A percentile compares a stretch with the other conserved stretches of the same genome.
phyloP scores from a whole-genome alignment of 2,888 invertebrate species.

The Cheilosia pagana region DNA sequence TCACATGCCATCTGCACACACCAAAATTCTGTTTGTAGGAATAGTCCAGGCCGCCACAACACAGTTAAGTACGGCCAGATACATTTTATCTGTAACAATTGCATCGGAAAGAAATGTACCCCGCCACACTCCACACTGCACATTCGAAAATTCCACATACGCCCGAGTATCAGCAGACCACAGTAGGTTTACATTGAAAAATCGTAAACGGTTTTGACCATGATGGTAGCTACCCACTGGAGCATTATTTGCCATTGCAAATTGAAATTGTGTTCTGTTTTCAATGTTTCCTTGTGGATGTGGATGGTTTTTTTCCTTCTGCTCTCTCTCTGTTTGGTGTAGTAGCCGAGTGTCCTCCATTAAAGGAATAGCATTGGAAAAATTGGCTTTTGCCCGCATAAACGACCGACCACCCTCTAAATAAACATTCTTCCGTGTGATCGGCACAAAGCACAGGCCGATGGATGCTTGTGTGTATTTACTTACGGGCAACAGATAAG shows the following conservation, averaged over 20 bases:
- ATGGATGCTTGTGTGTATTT: slow-evolving; percentile 13
- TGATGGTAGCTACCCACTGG: slow-evolving; percentile 1
- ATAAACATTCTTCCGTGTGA: slow-evolving; percentile 53
- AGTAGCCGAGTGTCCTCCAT: slow-evolving; percentile 54
- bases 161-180: slow-evolving; percentile 31
- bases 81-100: slow-evolving; percentile 69
- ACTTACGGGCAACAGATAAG: slow-evolving; percentile 59
- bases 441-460: slow-evolving; percentile 12
- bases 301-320: slow-evolving; percentile 9
- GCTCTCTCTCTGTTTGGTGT: slow-evolving; percentile 6
- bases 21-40: slow-evolving; percentile 28
- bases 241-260: slow-evolving; percentile 70
- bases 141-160: slow-evolving; percentile 54
- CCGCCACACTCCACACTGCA: background rate
- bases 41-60: slow-evolving; percentile 56
- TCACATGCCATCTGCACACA: slow-evolving; percentile 70
- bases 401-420: slow-evolving; percentile 57
- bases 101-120: slow-evolving; percentile 47
- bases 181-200: slow-evolving; percentile 51
- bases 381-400: slow-evolving; percentile 54
- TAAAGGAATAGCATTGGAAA: slow-evolving; percentile 60
- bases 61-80: slow-evolving; percentile 61
- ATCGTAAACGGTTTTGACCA: slow-evolving; percentile 66
- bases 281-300: slow-evolving; percentile 68
- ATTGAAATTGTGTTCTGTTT: slow-evolving; percentile 74